Evolutionary conservation across 2,888 invertebrate species (phyloP), one percentile per base, ranked within the genome.

Genomic region (Exephanes ischioxanthus): DNA sequence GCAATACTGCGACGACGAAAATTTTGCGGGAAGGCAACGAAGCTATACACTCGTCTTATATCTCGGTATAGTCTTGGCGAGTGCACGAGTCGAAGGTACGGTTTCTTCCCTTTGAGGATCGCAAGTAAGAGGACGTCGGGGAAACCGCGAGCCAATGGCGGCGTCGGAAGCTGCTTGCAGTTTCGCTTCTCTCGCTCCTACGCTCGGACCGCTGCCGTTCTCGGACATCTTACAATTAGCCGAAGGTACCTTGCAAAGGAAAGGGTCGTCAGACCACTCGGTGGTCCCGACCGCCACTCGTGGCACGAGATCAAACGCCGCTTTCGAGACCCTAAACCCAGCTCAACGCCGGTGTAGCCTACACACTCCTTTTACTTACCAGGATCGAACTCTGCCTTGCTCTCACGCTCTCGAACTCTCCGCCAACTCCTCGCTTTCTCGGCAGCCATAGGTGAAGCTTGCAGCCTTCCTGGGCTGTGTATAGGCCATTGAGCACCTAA

Each of bases 201-300:
- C 58, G 58, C 2, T 26, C 22, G 58, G 14, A 22, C 22, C 61
- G n/a, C 37, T 66, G 66, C 26, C 30, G 26, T 14, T 48, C 63
- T 76, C 55, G 76, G 80, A 76, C 80, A 80, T 84, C 80, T 84
- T 71, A 84, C 80, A 84, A 84, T 80, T 84, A 84, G 66, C 55
- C 75, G 30, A 79, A 75, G 79, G 73, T 79, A 71, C 22, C 26
- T 45, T 22, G 75, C 76, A 76, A 71, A 80, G 80, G 84, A 76
- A 71, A 80, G 80, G 84, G 71, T 68, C 37, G 26, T 55, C 45
- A 30, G 58, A 73, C 63, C 63, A 76, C 80, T 76, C 26, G 71
- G 45, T 30, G 84, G 63, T 75, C 63, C 71, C 66, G 66, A 84
- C 80, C 80, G 61, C 66, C 33, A 45, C 84, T 66, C 63, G 45